These are phyloP conservation scores for Podocnemis expansa DNA, from an alignment of 2,113 vertebrate species.

Conservation along the genomic window DNA sequence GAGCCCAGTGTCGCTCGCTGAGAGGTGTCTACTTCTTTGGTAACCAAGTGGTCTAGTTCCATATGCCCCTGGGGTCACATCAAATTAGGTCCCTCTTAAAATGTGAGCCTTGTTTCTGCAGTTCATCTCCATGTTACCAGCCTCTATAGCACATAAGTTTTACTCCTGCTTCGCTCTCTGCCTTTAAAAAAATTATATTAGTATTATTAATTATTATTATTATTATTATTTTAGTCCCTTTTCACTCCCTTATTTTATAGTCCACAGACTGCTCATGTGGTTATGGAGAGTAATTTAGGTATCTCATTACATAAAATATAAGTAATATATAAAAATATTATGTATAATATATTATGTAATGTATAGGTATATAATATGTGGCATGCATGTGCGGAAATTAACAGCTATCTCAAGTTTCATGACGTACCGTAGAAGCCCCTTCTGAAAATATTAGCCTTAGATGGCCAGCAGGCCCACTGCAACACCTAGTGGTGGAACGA, in stretches of 20 bases:
- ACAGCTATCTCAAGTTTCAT: not conserved
- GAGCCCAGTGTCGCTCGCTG: too few species aligned
- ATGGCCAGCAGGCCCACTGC: too few species aligned
- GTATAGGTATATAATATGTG: too few species aligned
- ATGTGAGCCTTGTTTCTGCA: not conserved
- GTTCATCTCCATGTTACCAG: not conserved
- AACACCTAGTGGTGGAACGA: too few species aligned
- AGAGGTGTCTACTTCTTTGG: too few species aligned
- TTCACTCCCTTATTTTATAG: not conserved
- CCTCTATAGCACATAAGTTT: not conserved
- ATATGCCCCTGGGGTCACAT: not conserved
- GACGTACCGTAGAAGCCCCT: not conserved
- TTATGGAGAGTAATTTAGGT: not conserved
- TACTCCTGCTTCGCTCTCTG: not conserved
- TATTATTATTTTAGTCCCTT: not conserved
- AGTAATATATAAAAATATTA: too few species aligned
- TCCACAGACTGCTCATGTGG: not conserved
- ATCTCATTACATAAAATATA: too few species aligned
- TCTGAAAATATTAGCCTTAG: not conserved
- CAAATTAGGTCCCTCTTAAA: not conserved
- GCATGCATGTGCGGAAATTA: too few species aligned
- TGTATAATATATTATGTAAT: too few species aligned
- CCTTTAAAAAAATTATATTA: too few species aligned
- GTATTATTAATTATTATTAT: too few species aligned
- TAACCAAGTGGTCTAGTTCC: not conserved